These are phyloP conservation scores for Halotydeus destructor DNA, from an alignment of 1,140 invertebrate genomes.

Conservation along the genomic window DNA sequence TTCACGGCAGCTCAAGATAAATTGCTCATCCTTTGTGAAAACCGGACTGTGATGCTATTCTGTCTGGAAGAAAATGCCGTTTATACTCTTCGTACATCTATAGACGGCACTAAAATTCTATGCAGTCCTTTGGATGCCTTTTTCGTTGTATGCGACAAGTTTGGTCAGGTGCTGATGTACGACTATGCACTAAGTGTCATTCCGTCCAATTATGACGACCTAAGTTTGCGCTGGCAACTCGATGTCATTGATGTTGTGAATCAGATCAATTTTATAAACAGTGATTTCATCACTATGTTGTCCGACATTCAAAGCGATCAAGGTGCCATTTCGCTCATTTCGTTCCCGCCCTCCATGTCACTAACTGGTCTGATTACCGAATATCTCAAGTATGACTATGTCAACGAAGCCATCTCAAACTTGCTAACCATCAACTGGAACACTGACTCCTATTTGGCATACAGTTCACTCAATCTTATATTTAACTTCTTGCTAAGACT, in stretches of 20 bases:
- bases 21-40: constrained; percentile 10
- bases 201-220: constrained; percentile 7
- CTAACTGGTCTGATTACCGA: constrained; percentile 10
- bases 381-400: constrained; percentile 13
- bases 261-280: background rate
- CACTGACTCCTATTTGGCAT: constrained; percentile 7
- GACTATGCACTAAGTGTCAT: constrained; percentile 11
- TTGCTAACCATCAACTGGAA: constrained; percentile 15
- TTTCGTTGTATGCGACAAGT: constrained; percentile 6
- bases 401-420: constrained; percentile 15
- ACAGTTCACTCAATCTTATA: constrained; percentile 14
- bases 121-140: constrained; percentile 9
- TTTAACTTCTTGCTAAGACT: constrained; percentile 14
- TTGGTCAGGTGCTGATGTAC: constrained; percentile 9
- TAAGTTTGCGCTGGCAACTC: background rate
- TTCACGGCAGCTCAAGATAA: constrained; percentile 8
- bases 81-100: constrained; percentile 7
- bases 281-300: background rate
- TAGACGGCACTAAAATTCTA: constrained; percentile 4
- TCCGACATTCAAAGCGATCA: background rate
- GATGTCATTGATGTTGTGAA: background rate
- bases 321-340: constrained; percentile 1
- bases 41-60: constrained; percentile 10
- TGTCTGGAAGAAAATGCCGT: constrained; percentile 9
- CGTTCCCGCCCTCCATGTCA: background rate